These are phyloP conservation scores for Labroides dimidiatus DNA, from an alignment of 2,797 vertebrate genomes.

Conservation along the genomic window DNA sequence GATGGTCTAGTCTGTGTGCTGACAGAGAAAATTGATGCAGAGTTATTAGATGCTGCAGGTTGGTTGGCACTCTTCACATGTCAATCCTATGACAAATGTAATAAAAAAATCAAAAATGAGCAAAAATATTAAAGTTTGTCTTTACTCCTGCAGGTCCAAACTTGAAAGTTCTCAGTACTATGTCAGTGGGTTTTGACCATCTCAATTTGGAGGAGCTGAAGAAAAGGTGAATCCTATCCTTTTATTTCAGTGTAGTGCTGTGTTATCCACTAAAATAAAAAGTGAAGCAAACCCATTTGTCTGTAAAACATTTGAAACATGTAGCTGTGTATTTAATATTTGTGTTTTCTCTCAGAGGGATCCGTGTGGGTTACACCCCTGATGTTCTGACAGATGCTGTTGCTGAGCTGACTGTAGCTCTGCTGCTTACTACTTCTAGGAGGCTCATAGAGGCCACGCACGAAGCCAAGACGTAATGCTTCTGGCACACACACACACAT, in stretches of 20 bases:
- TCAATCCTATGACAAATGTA: not conserved
- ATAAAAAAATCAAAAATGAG: not conserved
- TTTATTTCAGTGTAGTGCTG: not conserved
- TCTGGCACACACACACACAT: not conserved
- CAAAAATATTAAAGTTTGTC: not conserved
- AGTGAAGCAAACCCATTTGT: not conserved
- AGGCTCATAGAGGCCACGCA: constrained; percentile 85
- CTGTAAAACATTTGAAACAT: not conserved
- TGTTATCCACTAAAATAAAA: not conserved
- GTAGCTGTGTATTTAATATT: not conserved
- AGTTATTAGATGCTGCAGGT: constrained; percentile 85
- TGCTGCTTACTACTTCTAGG: constrained; percentile 87
- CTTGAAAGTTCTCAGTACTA: constrained; percentile 82
- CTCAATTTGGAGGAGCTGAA: constrained; percentile 77
- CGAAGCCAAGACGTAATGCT: constrained; percentile 80
- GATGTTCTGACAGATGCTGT: constrained; percentile 84
- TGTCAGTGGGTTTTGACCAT: constrained; percentile 84
- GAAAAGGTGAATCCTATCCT: constrained; percentile 73
- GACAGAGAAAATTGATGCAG: constrained; percentile 85
- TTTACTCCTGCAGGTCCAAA: constrained; percentile 74
- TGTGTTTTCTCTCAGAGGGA: constrained; percentile 74
- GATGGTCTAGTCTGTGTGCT: constrained; percentile 82
- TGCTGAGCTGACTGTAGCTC: constrained; percentile 84
- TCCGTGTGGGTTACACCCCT: constrained; percentile 85
- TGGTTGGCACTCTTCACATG: constrained; percentile 1